Conservation (phyloP, 2,888 invertebrate species). For the Spodoptera exigua region DNA sequence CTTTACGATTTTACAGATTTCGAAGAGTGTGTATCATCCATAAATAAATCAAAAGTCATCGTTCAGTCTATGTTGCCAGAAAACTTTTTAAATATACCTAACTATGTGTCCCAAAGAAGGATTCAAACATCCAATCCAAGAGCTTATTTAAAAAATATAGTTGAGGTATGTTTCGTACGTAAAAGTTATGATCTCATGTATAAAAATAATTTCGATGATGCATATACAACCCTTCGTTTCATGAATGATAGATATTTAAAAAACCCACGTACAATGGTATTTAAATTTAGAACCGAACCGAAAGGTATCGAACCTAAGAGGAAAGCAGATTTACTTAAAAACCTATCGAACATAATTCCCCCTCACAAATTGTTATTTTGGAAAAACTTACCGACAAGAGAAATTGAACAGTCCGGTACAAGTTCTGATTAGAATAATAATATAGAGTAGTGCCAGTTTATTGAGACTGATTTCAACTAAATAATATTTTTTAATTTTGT, state of each 20-base stretch:
- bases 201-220: constrained; percentile 48
- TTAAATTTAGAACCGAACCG: constrained; percentile 31
- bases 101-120: too few species aligned
- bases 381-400: constrained; percentile 40
- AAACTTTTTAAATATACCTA: too few species aligned
- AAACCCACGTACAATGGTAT: constrained; percentile 35
- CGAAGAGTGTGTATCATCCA: too few species aligned
- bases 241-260: constrained; percentile 48
- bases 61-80: too few species aligned
- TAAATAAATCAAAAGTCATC: too few species aligned
- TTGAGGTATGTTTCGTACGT: too few species aligned
- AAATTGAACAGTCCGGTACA: too few species aligned
- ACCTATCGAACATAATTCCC: constrained; percentile 30
- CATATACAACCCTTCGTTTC: constrained; percentile 34
- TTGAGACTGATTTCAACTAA: constrained; percentile 6
- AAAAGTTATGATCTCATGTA: constrained; percentile 11
- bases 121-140: too few species aligned
- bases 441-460: background rate
- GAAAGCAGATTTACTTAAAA: constrained; percentile 4
- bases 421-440: too few species aligned
- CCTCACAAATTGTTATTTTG: constrained; percentile 49
- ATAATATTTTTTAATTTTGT: background rate
- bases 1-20: too few species aligned
- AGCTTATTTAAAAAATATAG: too few species aligned
- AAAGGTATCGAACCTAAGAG: constrained; percentile 35